A percentile compares a stretch with the other conserved stretches of the same genome.
Conservation (phyloP, 1,140 invertebrate species). For the Oryzaephilus surinamensis region DNA sequence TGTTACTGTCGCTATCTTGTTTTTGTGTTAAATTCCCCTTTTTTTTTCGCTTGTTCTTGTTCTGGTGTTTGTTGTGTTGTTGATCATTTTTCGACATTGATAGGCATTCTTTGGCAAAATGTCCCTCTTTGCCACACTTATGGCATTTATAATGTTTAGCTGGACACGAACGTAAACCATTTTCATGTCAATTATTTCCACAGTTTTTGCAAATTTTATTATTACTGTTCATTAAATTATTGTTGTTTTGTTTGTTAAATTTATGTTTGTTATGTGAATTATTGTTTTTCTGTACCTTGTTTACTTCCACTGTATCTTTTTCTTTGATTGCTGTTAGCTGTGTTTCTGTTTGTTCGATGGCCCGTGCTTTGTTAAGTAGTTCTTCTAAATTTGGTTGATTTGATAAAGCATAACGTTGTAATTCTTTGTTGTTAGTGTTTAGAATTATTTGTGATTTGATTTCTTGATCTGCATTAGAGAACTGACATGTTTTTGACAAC, state of each 20-base stretch:
- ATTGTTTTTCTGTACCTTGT: too few species aligned
- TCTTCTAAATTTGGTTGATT: constrained; percentile 5
- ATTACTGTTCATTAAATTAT: too few species aligned
- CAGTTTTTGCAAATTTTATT: too few species aligned
- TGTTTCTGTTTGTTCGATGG: constrained; percentile 2
- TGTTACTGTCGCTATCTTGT: neutral
- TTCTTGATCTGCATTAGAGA: neutral
- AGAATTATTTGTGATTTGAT: constrained; percentile 2
- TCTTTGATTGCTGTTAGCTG: too few species aligned
- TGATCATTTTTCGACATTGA: neutral
- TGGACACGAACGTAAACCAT: too few species aligned
- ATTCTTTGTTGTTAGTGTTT: constrained; percentile 1
- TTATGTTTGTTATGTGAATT: too few species aligned
- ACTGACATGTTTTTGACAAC: constrained; percentile 1
- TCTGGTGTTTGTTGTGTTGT: neutral
- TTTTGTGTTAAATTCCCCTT: too few species aligned
- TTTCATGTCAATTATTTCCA: too few species aligned
- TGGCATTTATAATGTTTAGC: too few species aligned
- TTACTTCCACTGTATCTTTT: too few species aligned
- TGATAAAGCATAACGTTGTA: neutral
- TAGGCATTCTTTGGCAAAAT: neutral
- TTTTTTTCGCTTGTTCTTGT: too few species aligned
- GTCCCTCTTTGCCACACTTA: neutral
- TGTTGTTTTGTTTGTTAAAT: too few species aligned
- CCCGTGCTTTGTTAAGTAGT: neutral